Evolutionary conservation across 2,113 vertebrate species (phyloP).

Genomic region (Barbus barbus): DNA sequence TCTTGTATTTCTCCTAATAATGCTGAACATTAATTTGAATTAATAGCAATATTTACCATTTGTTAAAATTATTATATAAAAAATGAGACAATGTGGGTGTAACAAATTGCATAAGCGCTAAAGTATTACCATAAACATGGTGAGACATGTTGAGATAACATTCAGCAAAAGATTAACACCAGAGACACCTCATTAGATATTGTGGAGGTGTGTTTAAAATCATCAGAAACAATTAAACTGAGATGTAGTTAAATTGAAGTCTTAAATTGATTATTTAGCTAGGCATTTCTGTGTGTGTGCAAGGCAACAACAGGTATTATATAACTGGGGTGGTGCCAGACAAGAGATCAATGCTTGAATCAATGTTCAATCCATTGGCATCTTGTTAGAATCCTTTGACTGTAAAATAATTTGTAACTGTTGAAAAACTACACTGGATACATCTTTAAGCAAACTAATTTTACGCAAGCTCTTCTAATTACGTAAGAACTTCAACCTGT

Average conservation of each 20-base stretch:
- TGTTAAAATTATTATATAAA: background rate
- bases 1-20: no score
- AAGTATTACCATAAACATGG: constrained; percentile 20
- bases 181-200: background rate
- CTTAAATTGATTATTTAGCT: background rate
- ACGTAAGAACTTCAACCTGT: constrained; percentile 1
- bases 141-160: background rate
- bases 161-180: background rate
- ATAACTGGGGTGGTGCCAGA: constrained; percentile 44
- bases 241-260: background rate
- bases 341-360: constrained; percentile 11
- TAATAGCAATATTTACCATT: no score
- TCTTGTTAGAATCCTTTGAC: background rate
- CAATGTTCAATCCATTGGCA: background rate
- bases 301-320: constrained; percentile 26
- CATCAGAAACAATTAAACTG: background rate
- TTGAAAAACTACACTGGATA: background rate
- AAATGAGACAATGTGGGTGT: background rate
- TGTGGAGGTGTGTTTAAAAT: background rate
- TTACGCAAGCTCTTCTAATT: background rate
- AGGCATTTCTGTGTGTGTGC: background rate
- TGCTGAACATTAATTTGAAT: no score
- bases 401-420: no score
- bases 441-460: background rate
- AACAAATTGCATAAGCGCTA: background rate